These are phyloP conservation scores for Bombus polaris DNA, from an alignment of 1,140 invertebrate genomes.

Conservation along the genomic window DNA sequence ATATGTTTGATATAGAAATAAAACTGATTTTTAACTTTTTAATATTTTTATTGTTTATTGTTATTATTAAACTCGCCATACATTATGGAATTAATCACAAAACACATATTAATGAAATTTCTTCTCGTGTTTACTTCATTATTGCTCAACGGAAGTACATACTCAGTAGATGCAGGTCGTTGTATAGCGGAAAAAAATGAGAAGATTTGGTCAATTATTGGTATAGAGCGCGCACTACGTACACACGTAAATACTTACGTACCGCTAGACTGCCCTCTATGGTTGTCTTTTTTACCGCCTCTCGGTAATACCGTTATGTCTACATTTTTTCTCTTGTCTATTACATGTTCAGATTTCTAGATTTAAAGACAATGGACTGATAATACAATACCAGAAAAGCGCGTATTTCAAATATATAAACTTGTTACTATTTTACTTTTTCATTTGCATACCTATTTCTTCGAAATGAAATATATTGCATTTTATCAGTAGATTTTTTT, in stretches of 20 bases:
- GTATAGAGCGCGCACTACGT: neutral
- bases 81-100: neutral
- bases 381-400: too few relatives aligned
- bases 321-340: neutral
- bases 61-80: neutral
- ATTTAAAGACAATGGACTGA: neutral
- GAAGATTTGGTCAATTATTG: constrained; percentile 35
- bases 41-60: neutral
- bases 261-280: constrained; percentile 31
- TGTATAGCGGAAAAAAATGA: constrained; percentile 40
- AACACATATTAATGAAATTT: neutral
- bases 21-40: neutral
- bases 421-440: neutral
- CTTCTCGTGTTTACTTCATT: neutral
- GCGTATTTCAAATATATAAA: neutral
- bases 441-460: neutral
- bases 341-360: neutral
- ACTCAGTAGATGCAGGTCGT: constrained; percentile 32
- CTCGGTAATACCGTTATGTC: constrained; percentile 41
- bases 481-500: neutral
- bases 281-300: constrained; percentile 18
- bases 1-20: neutral
- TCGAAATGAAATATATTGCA: neutral
- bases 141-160: constrained; percentile 23
- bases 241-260: constrained; percentile 45